These are phyloP conservation scores for Patella caerulea DNA, from an alignment of 2,888 invertebrate species.

Conservation along the genomic window DNA sequence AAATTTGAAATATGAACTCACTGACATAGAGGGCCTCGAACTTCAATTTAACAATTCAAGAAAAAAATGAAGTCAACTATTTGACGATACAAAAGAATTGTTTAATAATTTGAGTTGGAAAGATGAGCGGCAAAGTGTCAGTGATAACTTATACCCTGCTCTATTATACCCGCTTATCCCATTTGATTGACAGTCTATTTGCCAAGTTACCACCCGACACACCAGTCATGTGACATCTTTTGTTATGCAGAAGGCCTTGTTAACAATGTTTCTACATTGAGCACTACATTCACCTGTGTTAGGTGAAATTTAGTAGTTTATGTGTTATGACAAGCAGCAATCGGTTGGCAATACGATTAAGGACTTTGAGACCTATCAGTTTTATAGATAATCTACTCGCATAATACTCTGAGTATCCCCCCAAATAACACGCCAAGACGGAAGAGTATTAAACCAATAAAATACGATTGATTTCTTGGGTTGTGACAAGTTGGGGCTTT, in stretches of 20 bases:
- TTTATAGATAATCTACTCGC: background rate
- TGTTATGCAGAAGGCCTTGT: background rate
- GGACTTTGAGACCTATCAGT: no score
- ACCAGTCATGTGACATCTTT: constrained; percentile 8
- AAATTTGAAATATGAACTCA: no score
- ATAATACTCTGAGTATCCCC: background rate
- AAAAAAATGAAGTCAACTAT: background rate
- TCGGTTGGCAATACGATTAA: background rate
- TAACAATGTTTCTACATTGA: constrained; percentile 3
- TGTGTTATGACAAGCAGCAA: background rate
- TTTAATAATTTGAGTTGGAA: background rate
- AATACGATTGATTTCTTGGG: background rate
- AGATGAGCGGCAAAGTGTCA: background rate
- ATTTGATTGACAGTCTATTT: constrained; percentile 8
- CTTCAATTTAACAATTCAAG: no score
- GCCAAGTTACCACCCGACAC: constrained; percentile 4
- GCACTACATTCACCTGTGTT: background rate
- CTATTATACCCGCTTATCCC: background rate
- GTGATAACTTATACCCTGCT: background rate
- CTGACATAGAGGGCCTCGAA: no score
- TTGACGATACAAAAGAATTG: constrained; percentile 3
- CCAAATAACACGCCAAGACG: background rate
- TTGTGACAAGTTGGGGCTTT: background rate
- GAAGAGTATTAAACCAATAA: background rate
- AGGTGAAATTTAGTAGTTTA: background rate